phyloP scores from a whole-genome alignment of 2,888 invertebrate genomes.

The Clunio marinus region DNA sequence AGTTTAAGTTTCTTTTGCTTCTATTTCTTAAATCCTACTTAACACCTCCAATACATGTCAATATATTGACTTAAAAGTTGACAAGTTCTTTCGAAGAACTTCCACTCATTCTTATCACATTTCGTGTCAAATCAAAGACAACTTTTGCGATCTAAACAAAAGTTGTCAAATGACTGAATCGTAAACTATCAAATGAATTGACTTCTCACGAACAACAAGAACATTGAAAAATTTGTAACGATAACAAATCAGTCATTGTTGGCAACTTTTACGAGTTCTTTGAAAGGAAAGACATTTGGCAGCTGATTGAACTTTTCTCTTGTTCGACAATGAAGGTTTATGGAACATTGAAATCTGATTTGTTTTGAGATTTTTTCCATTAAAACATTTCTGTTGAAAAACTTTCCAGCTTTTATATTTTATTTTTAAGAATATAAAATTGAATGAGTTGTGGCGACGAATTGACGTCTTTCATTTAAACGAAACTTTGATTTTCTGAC shows the following conservation, averaged over 20 bases:
- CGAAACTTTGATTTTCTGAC: too few species aligned
- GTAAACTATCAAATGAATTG: neutral
- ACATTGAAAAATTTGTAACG: neutral
- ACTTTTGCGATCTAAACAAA: neutral
- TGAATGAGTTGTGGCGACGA: too few species aligned
- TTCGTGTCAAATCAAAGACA: neutral
- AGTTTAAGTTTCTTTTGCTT: too few species aligned
- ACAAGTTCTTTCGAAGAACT: neutral
- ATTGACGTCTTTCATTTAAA: too few species aligned
- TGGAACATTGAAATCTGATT: too few species aligned
- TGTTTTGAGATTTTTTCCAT: too few species aligned
- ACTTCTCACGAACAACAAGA: neutral
- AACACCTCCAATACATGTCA: neutral
- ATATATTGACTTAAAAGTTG: neutral
- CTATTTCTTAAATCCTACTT: too few species aligned
- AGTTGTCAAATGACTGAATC: neutral
- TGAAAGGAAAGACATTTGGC: neutral
- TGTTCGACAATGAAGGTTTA: too few species aligned
- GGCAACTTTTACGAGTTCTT: neutral
- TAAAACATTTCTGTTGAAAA: too few species aligned
- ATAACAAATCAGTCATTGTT: neutral
- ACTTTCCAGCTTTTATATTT: too few species aligned
- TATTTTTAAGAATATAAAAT: too few species aligned
- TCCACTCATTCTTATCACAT: neutral
- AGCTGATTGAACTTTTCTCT: neutral